phyloP scores from a whole-genome alignment of 2,113 vertebrate species.

The Sula dactylatra region DNA sequence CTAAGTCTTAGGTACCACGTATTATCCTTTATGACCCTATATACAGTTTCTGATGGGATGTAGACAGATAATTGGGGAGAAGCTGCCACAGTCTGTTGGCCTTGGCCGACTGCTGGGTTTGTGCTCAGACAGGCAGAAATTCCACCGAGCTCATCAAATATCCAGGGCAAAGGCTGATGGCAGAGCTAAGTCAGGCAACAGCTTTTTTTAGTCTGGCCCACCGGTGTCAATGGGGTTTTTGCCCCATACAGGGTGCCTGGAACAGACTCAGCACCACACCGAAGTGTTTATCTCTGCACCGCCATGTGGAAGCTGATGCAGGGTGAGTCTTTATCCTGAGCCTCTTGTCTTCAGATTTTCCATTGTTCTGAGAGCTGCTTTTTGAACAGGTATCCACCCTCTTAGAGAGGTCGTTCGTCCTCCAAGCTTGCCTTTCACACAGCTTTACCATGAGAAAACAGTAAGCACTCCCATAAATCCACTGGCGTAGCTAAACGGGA shows the following conservation, averaged over 20 bases:
- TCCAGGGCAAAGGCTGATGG: background rate
- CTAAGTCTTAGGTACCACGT: background rate
- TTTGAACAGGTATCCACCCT: background rate
- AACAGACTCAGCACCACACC: background rate
- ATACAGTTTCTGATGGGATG: background rate
- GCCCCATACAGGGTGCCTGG: background rate
- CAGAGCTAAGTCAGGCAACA: background rate
- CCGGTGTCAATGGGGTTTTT: background rate
- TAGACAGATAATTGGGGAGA: background rate
- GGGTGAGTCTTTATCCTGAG: background rate
- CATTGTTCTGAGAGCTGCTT: background rate
- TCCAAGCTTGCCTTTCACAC: background rate
- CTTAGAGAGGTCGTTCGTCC: background rate
- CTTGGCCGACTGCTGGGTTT: background rate
- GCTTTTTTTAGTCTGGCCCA: background rate
- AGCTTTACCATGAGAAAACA: background rate
- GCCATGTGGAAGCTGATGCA: background rate
- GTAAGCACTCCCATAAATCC: background rate
- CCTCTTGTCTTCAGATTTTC: background rate
- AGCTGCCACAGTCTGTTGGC: background rate
- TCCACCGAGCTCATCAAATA: background rate
- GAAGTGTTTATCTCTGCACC: background rate
- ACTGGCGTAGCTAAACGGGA: fast-evolving
- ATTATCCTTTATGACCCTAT: background rate
- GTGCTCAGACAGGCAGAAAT: background rate